Percentiles rank a stretch among this genome's conserved stretches.
phyloP scores from a whole-genome alignment of 2,113 vertebrate genomes.

The Gasterosteus aculeatus region DNA sequence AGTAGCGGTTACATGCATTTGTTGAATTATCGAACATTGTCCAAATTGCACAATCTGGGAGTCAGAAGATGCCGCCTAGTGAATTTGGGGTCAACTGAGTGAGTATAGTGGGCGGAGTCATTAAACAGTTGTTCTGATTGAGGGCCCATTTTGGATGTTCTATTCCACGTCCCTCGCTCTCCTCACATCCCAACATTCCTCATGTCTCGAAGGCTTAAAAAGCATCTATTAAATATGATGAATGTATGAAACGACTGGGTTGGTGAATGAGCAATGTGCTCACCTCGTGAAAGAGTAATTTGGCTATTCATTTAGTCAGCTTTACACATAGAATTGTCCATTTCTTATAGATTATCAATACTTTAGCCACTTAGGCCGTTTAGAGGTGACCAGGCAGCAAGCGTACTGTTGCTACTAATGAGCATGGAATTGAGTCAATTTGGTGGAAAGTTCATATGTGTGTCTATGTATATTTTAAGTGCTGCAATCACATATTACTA shows the following conservation, averaged over 20 bases:
- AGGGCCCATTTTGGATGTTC: not conserved
- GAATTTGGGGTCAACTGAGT: not conserved
- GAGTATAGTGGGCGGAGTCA: not conserved
- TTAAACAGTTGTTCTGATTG: not conserved
- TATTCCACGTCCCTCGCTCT: not conserved
- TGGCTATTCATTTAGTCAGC: slow-evolving; percentile 58
- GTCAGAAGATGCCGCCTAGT: not conserved
- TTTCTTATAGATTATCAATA: slow-evolving; percentile 74
- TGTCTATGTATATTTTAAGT: slow-evolving; percentile 8
- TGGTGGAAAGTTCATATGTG: slow-evolving; percentile 24
- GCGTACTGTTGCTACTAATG: slow-evolving; percentile 55
- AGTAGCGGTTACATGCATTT: not conserved
- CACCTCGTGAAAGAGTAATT: slow-evolving; percentile 48
- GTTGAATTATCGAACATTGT: no score
- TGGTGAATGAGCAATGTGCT: slow-evolving; percentile 28
- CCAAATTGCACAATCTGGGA: not conserved
- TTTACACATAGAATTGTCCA: slow-evolving; percentile 65
- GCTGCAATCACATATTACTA: slow-evolving; percentile 23
- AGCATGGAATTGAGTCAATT: slow-evolving; percentile 58
- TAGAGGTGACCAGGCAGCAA: slow-evolving; percentile 62
- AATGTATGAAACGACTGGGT: slow-evolving; percentile 10
- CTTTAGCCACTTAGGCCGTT: slow-evolving; percentile 62
- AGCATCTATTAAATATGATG: not conserved
- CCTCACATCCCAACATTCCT: not conserved
- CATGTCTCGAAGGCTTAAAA: not conserved